A percentile compares a stretch with the other conserved stretches of the same genome.
phyloP scores from a whole-genome alignment of 2,888 invertebrate species.

The Chironomus tentans region DNA sequence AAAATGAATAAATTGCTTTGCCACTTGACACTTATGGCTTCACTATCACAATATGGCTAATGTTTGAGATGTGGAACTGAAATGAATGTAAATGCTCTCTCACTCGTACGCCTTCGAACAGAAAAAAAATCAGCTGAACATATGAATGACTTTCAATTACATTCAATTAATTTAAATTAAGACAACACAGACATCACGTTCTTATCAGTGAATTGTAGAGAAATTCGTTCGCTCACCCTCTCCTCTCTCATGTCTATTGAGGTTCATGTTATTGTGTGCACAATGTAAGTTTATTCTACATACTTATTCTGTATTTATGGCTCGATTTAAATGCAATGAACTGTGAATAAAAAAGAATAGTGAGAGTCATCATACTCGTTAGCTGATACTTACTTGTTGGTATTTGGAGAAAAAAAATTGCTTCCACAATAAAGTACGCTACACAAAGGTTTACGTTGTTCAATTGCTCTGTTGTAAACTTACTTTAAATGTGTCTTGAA shows the following conservation, averaged over 20 bases:
- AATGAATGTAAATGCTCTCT: not conserved
- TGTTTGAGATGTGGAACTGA: not conserved
- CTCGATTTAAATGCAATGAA: constrained; percentile 15
- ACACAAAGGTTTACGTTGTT: no score
- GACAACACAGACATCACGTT: constrained; percentile 9
- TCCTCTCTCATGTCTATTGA: not conserved
- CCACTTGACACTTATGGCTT: not conserved
- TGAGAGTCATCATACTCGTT: no score
- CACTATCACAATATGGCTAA: not conserved
- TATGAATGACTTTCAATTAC: constrained; percentile 8
- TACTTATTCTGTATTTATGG: no score
- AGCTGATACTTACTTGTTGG: no score
- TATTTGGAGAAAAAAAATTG: no score
- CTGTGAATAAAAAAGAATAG: not conserved
- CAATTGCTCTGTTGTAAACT: no score
- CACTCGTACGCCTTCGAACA: not conserved
- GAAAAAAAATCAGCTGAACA: not conserved
- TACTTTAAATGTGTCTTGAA: no score
- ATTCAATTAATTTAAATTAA: constrained; percentile 24
- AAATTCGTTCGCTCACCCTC: not conserved
- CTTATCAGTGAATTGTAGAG: constrained; percentile 10
- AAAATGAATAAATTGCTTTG: not conserved
- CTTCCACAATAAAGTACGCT: no score
- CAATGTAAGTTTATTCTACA: not conserved
- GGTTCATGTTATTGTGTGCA: no score